Evolutionary conservation across 1,140 invertebrate genomes (phyloP).

Genomic region (Drosophila lowei): DNA sequence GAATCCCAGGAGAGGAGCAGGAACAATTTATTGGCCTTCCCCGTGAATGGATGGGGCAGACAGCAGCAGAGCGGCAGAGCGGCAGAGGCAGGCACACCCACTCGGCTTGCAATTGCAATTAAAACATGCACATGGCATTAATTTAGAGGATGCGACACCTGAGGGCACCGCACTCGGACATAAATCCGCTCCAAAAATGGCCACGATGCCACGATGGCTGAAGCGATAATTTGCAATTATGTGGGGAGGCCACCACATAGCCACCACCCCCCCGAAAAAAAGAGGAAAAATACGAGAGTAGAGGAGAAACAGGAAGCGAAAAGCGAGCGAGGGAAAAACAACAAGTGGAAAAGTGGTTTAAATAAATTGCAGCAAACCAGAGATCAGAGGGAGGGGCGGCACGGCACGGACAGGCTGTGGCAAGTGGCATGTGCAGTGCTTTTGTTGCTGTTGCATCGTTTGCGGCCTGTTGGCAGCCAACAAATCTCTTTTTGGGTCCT

Average conservation of each 20-base stretch:
- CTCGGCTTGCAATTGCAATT: constrained; percentile 53
- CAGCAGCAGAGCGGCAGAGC: neutral
- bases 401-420: constrained; percentile 18
- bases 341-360: constrained; percentile 56
- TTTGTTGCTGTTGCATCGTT: constrained; percentile 56
- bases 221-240: constrained; percentile 76
- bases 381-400: constrained; percentile 20
- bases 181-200: constrained; percentile 66
- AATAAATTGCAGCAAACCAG: constrained; percentile 62
- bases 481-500: constrained; percentile 64
- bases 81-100: constrained; percentile 40
- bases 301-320: constrained; percentile 7
- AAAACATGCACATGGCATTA: constrained; percentile 75
- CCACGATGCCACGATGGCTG: constrained; percentile 43
- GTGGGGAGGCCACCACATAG: constrained; percentile 34
- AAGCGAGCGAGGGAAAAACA: constrained; percentile 32
- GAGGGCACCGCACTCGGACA: constrained; percentile 52
- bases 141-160: constrained; percentile 69
- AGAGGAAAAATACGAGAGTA: constrained; percentile 9
- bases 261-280: neutral
- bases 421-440: constrained; percentile 36
- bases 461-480: constrained; percentile 72
- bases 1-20: neutral
- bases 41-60: constrained; percentile 44
- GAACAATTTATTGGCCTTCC: constrained; percentile 52